Evolutionary conservation across 1,140 invertebrate species (phyloP).

Genomic region (Zaprionus lachaisei): DNA sequence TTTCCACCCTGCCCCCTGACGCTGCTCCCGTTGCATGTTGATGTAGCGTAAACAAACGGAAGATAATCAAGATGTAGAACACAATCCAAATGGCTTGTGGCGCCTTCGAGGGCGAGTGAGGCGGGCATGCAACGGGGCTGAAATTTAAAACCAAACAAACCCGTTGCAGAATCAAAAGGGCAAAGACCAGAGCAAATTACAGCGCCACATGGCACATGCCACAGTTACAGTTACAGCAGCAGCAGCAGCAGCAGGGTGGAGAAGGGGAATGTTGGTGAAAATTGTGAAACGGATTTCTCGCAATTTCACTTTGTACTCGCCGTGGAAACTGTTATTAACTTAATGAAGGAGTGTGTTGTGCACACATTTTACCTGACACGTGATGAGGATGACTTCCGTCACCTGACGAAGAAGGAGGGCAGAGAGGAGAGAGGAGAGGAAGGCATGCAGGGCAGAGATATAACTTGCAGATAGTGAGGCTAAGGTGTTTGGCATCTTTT

Average conservation of each 20-base stretch:
- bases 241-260: neutral
- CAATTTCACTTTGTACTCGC: conserved; percentile 76
- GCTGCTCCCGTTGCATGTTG: conserved; percentile 12
- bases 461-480: neutral
- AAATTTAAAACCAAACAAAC: conserved; percentile 81
- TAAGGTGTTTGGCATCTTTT: neutral
- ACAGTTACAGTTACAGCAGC: conserved; percentile 35
- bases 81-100: conserved; percentile 53
- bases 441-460: neutral
- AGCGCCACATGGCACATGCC: conserved; percentile 50
- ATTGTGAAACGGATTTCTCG: conserved; percentile 74
- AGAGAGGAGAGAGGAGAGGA: neutral
- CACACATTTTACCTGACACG: conserved; percentile 73
- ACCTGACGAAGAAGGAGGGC: neutral
- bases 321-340: conserved; percentile 78
- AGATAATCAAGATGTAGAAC: conserved; percentile 83
- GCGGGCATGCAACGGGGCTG: conserved; percentile 32
- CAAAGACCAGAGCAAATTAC: conserved; percentile 67
- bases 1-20: conserved; percentile 27
- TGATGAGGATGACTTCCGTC: conserved; percentile 52
- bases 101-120: neutral
- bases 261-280: conserved; percentile 35
- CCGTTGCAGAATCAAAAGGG: conserved; percentile 73
- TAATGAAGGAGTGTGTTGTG: conserved; percentile 76
- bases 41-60: conserved; percentile 71